phyloP scores from a whole-genome alignment of 35 echinoderm and acorn worm species.

The Nesometra sesokonis region DNA sequence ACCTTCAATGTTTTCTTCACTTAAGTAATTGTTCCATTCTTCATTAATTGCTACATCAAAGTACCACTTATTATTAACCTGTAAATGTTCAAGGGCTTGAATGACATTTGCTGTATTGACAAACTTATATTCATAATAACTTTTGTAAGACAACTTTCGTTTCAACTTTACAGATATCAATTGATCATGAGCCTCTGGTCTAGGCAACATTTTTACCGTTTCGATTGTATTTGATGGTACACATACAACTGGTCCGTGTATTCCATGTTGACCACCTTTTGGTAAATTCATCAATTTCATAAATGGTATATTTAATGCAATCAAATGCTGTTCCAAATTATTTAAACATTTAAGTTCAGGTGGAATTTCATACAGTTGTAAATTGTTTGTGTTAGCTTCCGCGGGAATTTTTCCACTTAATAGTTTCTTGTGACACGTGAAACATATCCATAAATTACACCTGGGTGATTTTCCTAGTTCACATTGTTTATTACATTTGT shows the following conservation, averaged over 20 bases:
- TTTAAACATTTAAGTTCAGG: background rate
- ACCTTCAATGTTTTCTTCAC: background rate
- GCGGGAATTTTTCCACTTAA: background rate
- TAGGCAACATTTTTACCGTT: slow-evolving; percentile 26
- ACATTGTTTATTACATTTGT: background rate
- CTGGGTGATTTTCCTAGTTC: background rate
- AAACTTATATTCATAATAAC: slow-evolving; percentile 52
- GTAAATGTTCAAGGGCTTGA: slow-evolving; percentile 34
- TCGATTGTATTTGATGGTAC: slow-evolving; percentile 47
- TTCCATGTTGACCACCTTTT: slow-evolving; percentile 29
- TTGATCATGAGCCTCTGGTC: slow-evolving; percentile 16
- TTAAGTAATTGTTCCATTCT: slow-evolving; percentile 29
- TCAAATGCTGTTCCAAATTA: slow-evolving; percentile 8
- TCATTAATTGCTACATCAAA: slow-evolving; percentile 11
- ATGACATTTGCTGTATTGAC: slow-evolving; percentile 32
- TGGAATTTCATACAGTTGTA: background rate
- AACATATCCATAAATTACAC: slow-evolving; percentile 18
- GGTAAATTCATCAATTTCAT: slow-evolving; percentile 39
- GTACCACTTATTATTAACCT: slow-evolving; percentile 33
- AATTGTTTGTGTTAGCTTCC: slow-evolving; percentile 18
- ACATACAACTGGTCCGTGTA: slow-evolving; percentile 56
- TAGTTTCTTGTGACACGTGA: slow-evolving; percentile 28
- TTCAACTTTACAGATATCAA: slow-evolving; percentile 55
- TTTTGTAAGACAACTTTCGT: slow-evolving; percentile 45
- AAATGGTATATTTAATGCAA: slow-evolving; percentile 30